Percentiles rank a stretch among this genome's conserved stretches.
phyloP scores from a whole-genome alignment of 2,797 vertebrate genomes.

The Pseudopleuronectes americanus region DNA sequence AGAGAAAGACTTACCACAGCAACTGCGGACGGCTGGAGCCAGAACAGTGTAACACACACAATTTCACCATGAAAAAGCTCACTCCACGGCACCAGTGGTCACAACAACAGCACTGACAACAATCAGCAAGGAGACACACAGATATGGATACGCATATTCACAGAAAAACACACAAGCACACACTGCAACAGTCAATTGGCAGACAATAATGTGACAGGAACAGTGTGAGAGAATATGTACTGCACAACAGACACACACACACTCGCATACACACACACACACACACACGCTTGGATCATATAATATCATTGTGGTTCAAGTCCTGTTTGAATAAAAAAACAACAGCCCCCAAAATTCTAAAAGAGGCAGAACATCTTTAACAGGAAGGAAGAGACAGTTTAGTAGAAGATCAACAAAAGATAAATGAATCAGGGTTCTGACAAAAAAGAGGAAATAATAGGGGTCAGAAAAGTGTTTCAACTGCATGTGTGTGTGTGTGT shows the following conservation, averaged over 20 bases:
- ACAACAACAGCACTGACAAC: constrained; percentile 66
- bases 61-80: constrained; percentile 66
- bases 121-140: constrained; percentile 47
- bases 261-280: constrained; percentile 9
- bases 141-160: constrained; percentile 45
- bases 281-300: constrained; percentile 19
- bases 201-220: constrained; percentile 38
- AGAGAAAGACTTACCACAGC: constrained; percentile 84
- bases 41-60: constrained; percentile 68
- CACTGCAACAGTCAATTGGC: constrained; percentile 3
- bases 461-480: constrained; percentile 12
- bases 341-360: constrained; percentile 23
- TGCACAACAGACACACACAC: not conserved
- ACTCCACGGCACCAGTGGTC: constrained; percentile 59
- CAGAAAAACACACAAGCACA: constrained; percentile 14
- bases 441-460: constrained; percentile 33
- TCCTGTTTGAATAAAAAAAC: constrained; percentile 45
- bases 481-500: constrained; percentile 20
- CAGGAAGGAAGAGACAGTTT: constrained; percentile 56
- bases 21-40: constrained; percentile 63
- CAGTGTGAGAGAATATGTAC: constrained; percentile 16
- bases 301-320: constrained; percentile 38
- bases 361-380: constrained; percentile 42
- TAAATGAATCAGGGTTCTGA: constrained; percentile 26
- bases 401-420: constrained; percentile 37